Evolutionary conservation across 92 coral and sea anemone species (phyloP).

Genomic region (Galaxea fascicularis): DNA sequence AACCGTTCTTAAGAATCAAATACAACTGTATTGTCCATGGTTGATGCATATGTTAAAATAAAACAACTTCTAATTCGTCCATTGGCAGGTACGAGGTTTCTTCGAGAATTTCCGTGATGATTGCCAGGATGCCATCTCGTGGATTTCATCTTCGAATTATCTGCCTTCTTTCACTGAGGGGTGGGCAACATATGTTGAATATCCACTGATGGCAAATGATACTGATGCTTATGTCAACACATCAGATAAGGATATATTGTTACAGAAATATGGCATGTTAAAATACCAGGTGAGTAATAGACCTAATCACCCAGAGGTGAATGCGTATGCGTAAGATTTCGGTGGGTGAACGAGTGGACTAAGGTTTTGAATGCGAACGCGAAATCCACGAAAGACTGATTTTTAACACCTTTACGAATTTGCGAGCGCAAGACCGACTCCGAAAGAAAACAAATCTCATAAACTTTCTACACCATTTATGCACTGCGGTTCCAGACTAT

Average conservation of each 20-base stretch:
- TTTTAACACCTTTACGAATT: too few relatives aligned
- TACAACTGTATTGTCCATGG: too few relatives aligned
- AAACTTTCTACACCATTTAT: too few relatives aligned
- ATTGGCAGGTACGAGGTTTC: slow-evolving; percentile 82
- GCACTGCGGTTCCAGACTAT: too few relatives aligned
- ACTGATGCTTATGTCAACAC: slow-evolving; percentile 68
- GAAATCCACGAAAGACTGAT: too few relatives aligned
- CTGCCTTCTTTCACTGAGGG: slow-evolving; percentile 91
- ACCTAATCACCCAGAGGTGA: background rate
- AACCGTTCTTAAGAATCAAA: too few relatives aligned
- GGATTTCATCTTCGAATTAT: slow-evolving; percentile 62
- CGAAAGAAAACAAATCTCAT: too few relatives aligned
- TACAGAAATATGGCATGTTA: slow-evolving; percentile 87
- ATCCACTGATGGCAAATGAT: slow-evolving; percentile 73
- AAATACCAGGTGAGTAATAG: slow-evolving; percentile 42
- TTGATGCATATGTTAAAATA: too few relatives aligned
- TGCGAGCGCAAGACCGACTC: too few relatives aligned
- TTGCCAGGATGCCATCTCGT: slow-evolving; percentile 57
- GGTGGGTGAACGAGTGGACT: too few relatives aligned
- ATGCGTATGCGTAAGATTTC: too few relatives aligned
- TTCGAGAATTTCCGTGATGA: slow-evolving; percentile 64
- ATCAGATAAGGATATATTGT: slow-evolving; percentile 18
- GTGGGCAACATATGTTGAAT: slow-evolving; percentile 95
- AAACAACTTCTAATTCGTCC: background rate
- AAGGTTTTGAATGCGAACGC: too few relatives aligned